Evolutionary conservation across 2,888 invertebrate species (phyloP), one percentile per base, ranked within the genome.

Genomic region (Druceiella hillmani): DNA sequence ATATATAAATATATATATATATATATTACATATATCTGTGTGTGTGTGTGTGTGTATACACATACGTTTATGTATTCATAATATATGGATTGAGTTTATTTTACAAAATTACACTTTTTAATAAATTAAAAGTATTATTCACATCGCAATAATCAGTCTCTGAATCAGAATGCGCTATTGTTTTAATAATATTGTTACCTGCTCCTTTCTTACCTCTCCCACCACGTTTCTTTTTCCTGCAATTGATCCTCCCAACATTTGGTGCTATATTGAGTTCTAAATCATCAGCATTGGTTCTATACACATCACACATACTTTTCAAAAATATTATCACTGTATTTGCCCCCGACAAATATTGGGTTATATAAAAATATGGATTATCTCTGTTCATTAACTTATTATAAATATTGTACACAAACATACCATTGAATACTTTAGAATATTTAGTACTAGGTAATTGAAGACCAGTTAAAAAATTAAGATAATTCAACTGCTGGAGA

Each of bases 371-470:
- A 15, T 64, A 57, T 1, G 80, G 61, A 50, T 81, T 69, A 0
- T 55, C 44, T 13, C 81, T 74, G 44, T 66, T 70, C 42, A 74
- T 75, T 31, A 87, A 66, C 59, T 79, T 76, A 16, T 62, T 59
- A 40, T 78, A 79, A 15, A 83, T 61, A 63, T 88, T 88, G 51
- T 87, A 88, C 1, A 84, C 56, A 58, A 87, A 81, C 1, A 85
- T 83, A 0, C 88, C 87, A 59, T 85, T 83, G 48, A 75, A 86
- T 43, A 78, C 66, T 50, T 78, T 75, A n/a, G 75, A 74, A 52
- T 82, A 71, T 22, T 67, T 61, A 25, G 77, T 72, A 45, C 64
- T 59, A 20, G 66, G 54, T 52, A 78, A 79, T 0, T 82, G 81
- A 39, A 60, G 66, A 38, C 73, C 65, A 33, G 87, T 69, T 24